phyloP scores from a whole-genome alignment of 2,797 vertebrate genomes.

The Nyctalus aviator region DNA sequence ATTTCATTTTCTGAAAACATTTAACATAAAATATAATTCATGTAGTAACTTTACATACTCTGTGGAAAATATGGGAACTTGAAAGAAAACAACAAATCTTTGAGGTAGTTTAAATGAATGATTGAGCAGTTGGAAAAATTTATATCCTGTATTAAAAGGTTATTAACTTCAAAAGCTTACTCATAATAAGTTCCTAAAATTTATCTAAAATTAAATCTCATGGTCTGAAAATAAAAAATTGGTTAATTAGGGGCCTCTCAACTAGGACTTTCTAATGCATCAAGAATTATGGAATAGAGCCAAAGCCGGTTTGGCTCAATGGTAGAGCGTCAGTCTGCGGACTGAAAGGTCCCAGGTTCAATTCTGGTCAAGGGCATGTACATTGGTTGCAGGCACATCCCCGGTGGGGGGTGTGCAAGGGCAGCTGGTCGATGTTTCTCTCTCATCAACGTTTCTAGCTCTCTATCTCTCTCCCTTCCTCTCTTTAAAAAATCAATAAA shows the following conservation, averaged over 20 bases:
- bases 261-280: neutral
- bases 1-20: neutral
- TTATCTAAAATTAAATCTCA: neutral
- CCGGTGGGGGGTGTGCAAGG: no score
- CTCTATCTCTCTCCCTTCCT: no score
- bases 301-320: no score
- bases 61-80: neutral
- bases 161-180: constrained; percentile 15
- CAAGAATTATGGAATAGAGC: neutral
- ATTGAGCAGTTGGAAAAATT: neutral
- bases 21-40: neutral
- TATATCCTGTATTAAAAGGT: neutral
- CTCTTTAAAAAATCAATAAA: no score
- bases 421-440: no score
- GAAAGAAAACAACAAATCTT: constrained; percentile 8
- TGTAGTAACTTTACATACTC: neutral
- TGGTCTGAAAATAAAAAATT: neutral
- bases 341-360: no score
- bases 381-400: no score
- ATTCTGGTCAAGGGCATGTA: no score
- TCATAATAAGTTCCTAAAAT: neutral
- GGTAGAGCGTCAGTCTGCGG: no score
- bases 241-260: neutral
- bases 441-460: no score
- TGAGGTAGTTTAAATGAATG: neutral